These are phyloP conservation scores for Panthera uncia DNA, from an alignment of 2,113 vertebrate genomes.

Conservation along the genomic window DNA sequence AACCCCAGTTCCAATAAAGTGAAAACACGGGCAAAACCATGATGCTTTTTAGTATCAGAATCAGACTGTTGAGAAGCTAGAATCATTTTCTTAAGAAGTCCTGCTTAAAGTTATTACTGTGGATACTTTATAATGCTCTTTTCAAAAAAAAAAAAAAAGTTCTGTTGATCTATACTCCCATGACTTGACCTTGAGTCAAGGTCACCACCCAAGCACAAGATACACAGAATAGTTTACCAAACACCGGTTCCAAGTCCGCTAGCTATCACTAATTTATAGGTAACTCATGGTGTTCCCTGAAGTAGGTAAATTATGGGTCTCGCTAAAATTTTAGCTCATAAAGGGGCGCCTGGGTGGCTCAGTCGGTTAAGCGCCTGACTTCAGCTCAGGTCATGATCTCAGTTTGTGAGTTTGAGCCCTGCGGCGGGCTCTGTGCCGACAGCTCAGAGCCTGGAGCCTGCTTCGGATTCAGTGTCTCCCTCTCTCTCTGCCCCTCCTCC, in stretches of 20 bases:
- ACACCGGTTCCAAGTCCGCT: rapidly evolving
- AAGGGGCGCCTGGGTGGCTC: background rate
- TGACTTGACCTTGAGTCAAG: background rate
- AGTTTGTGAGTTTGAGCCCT: too few relatives aligned
- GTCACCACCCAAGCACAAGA: background rate
- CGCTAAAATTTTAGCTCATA: background rate
- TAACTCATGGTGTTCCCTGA: background rate
- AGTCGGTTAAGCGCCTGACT: too few relatives aligned
- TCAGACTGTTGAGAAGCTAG: background rate
- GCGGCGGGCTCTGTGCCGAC: too few relatives aligned
- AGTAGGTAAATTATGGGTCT: background rate
- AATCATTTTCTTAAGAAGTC: background rate
- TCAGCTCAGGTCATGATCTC: too few relatives aligned
- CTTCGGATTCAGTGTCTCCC: too few relatives aligned
- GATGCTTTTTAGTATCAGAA: background rate
- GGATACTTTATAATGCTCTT: background rate
- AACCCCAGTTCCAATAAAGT: too few relatives aligned
- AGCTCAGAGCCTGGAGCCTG: too few relatives aligned
- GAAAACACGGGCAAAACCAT: background rate
- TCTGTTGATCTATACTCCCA: background rate
- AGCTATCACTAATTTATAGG: background rate
- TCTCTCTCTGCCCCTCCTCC: too few relatives aligned
- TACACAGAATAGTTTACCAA: background rate
- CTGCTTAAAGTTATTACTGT: background rate
- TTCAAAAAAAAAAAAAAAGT: background rate